Base-by-base conservation (phyloP, 2,888 invertebrate genomes). In the Brachyptera risi region DNA sequence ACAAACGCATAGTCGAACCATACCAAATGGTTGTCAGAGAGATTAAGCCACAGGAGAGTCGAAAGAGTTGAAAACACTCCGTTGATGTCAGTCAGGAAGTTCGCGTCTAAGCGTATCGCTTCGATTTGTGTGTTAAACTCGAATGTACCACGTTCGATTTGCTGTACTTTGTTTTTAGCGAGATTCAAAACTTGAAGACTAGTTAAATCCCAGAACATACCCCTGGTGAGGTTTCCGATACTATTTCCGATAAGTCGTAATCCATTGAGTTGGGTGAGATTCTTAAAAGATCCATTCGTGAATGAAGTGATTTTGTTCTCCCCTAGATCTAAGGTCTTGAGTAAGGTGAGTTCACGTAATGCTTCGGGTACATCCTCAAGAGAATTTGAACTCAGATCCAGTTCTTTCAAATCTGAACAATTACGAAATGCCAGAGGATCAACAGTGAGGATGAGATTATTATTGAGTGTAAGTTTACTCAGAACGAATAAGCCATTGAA, bases 1-100 rank as follows among this genome's bases (percentile, higher is more conserved):
- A 94, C 87, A 74, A 94, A 91, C 58, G 93, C 92, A 73, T 92
- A 94, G 76, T 94, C 94, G 76, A 95, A 94, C 91, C 92, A 92
- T 68, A 90, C 88, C 71, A 95, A 79, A 78, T 91, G 91, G 79
- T 94, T 94, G 78, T 92, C 91, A 40, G 92, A 92, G 57, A 94
- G 80, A 76, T 94, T 94, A 62, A 95, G 78, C 88, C 93, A 89
- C 71, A 92, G 78, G 63, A 95, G 79, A 67, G 88, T 89, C n/a
- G 88, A 85, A 26, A 95, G 79, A 62, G 91, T 88, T 35, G 92
- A 87, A 73, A 94, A 91, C 63, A 92, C 89, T 15, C 92, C 92
- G 76, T 94, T 93, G 71, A 95, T 89, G 73, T 94, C 92, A 54
- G 89, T 86, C 68, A 95, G 80, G 73, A 87, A 89, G 75, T 95